phyloP scores from a whole-genome alignment of 2,113 vertebrate genomes.

The Corythoichthys haematopterus region DNA sequence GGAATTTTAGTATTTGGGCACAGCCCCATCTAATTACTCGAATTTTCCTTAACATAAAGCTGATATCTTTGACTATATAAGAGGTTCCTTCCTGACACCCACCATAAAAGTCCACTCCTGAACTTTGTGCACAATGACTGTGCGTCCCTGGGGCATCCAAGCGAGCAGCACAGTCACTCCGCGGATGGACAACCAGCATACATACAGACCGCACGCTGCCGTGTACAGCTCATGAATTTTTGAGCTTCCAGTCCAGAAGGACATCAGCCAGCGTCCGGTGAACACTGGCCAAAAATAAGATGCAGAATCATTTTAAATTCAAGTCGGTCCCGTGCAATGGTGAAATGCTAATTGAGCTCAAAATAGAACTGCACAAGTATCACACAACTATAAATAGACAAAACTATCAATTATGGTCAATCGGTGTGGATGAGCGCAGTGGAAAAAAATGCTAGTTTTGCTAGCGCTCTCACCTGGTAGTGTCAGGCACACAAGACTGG shows the following conservation, averaged over 20 bases:
- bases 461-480: constrained; percentile 82
- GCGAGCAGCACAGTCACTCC: constrained; percentile 89
- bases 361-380: not conserved
- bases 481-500: constrained; percentile 96
- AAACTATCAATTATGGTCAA: constrained; percentile 24
- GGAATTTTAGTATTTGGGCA: too few relatives aligned
- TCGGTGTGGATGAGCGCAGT: constrained; percentile 11
- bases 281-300: constrained; percentile 75
- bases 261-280: constrained; percentile 96
- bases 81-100: constrained; percentile 4
- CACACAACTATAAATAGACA: not conserved
- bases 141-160: constrained; percentile 97
- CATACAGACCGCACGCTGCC: constrained; percentile 94
- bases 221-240: constrained; percentile 99
- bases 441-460: constrained; percentile 1
- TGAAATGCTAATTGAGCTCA: not conserved
- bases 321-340: not conserved
- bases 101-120: constrained; percentile 99
- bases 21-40: too few relatives aligned
- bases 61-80: not conserved
- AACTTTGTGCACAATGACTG: constrained; percentile 91
- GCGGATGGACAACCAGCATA: constrained; percentile 94
- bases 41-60: not conserved
- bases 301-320: not conserved
- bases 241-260: constrained; percentile 95